phyloP scores from a whole-genome alignment of 2,888 invertebrate genomes.

The Heliconius ethilla region DNA sequence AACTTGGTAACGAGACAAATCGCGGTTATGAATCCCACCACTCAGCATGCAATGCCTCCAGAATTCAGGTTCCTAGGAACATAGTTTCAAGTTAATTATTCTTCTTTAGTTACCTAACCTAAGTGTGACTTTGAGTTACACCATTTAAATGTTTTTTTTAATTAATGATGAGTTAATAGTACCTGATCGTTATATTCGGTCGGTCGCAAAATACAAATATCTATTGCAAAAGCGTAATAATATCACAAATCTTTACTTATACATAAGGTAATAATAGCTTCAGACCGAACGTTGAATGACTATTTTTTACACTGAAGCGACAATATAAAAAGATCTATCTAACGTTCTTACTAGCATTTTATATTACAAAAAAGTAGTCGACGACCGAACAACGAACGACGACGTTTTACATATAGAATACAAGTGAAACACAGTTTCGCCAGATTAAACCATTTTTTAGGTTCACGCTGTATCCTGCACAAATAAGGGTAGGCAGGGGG shows the following conservation, averaged over 20 bases:
- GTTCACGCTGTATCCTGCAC: neutral
- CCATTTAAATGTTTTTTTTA: neutral
- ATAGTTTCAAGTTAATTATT: too few relatives aligned
- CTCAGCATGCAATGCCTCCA: too few relatives aligned
- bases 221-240: neutral
- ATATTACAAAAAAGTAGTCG: slow-evolving; percentile 14
- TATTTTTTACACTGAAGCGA: neutral
- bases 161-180: neutral
- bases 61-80: too few relatives aligned
- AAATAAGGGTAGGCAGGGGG: too few relatives aligned
- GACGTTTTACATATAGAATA: neutral
- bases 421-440: neutral
- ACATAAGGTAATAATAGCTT: neutral
- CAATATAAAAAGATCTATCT: neutral
- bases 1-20: too few relatives aligned
- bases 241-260: neutral
- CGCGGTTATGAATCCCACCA: too few relatives aligned
- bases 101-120: neutral
- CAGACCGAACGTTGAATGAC: neutral
- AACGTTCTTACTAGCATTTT: slow-evolving; percentile 1
- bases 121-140: neutral
- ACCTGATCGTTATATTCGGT: neutral
- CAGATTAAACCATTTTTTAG: neutral
- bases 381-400: too few relatives aligned
- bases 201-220: neutral